Conservation (phyloP, 2,888 invertebrate species). For the Hedychridium roseum region DNA sequence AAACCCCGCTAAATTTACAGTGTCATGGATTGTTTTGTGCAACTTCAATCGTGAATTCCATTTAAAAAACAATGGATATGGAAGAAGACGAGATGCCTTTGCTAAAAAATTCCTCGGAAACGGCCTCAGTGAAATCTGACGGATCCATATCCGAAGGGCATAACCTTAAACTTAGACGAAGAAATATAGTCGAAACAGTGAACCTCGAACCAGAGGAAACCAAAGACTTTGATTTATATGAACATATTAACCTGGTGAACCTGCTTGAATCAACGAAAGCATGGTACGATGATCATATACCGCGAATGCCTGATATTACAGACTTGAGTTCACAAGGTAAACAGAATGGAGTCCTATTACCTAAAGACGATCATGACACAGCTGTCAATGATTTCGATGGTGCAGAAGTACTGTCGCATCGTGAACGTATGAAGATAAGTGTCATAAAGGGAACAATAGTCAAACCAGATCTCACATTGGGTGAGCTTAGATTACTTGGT, state of each 20-base stretch:
- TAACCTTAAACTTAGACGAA: slow-evolving; percentile 37
- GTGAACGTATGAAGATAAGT: slow-evolving; percentile 48
- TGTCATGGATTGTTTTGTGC: slow-evolving; percentile 13
- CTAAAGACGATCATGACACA: slow-evolving; percentile 18
- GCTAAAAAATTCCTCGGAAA: slow-evolving; percentile 9
- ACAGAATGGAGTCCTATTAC: slow-evolving; percentile 28
- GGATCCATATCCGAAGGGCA: slow-evolving; percentile 25
- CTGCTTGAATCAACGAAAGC: slow-evolving; percentile 24
- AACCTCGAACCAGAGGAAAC: slow-evolving; percentile 8
- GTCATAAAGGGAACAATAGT: slow-evolving; percentile 44
- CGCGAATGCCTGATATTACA: slow-evolving; percentile 38
- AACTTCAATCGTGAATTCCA: slow-evolving; percentile 17
- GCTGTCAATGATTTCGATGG: slow-evolving; percentile 16
- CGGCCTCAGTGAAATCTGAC: slow-evolving; percentile 15
- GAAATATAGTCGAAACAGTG: slow-evolving; percentile 32
- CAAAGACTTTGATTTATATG: slow-evolving; percentile 1
- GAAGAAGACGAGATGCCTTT: slow-evolving; percentile 22
- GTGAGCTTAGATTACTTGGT: slow-evolving; percentile 50
- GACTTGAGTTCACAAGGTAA: slow-evolving; percentile 28
- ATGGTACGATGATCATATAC: slow-evolving; percentile 33
- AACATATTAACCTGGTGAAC: slow-evolving; percentile 19
- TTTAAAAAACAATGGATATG: slow-evolving; percentile 20
- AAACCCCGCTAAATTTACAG: slow-evolving; percentile 18
- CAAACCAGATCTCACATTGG: slow-evolving; percentile 47
- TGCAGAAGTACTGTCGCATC: slow-evolving; percentile 27